Base-by-base conservation (phyloP, 2,797 vertebrate genomes). In the Microhierax caerulescens region DNA sequence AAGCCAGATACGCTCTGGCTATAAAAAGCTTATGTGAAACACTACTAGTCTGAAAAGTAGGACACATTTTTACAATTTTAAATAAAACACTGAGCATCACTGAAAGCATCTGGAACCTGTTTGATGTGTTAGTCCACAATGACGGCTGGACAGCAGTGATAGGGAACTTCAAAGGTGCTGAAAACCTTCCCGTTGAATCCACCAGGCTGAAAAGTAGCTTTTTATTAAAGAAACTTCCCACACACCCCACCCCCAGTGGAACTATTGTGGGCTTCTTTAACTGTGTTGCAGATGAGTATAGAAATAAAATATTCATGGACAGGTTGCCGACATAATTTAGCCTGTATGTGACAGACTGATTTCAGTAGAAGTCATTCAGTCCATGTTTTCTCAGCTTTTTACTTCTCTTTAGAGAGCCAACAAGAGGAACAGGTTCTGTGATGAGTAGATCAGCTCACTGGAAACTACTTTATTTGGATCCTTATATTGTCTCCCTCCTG, bases 1-100 rank as follows among this genome's bases (percentile, higher is more conserved):
- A 87, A 97, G 72, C 72, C 94, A 86, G 92, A 85, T 77, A 95
- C 90, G 94, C 24, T 43, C 97, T 91, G 91, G 85, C 93, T 97
- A 84, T 93, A 75, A 93, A 95, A 95, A 85, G 50, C 50, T 36
- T 70, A 90, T 41, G 61, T 0, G 1, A 65, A 85, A 90, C 54
- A 78, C 76, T 67, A 20, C 61, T 94, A 51, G 53, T 84, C 45
- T 88, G 90, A 36, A 78, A 90, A 90, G 84, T 30, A 95, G 82
- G 85, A 88, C 64, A 77, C 5, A 2, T 80, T 83, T 63, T 92
- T 80, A 72, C 56, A 77, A 57, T 79, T 95, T 77, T 86, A 83
- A 93, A 92, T 88, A 75, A 90, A 90, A 81, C 67, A 56, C 43
- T 63, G 61, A 59, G 36, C 63, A 84, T 78, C 39, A 41, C 83